Conservation (phyloP, 2,888 invertebrate species). For the Thelaira solivaga region DNA sequence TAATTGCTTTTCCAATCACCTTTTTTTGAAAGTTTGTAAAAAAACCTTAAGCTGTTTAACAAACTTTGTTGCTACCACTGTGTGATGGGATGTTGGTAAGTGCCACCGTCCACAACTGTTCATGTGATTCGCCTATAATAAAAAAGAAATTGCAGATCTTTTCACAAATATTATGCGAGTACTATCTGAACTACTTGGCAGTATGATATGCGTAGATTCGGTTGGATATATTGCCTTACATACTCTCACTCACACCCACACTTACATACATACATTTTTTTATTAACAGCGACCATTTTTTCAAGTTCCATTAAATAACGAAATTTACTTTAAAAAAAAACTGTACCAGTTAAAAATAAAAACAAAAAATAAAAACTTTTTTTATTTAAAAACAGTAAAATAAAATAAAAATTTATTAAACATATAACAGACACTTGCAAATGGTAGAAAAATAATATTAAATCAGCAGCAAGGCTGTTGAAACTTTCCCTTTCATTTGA, state of each 20-base stretch:
- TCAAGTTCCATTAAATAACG: neutral
- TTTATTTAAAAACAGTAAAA: neutral
- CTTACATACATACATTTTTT: neutral
- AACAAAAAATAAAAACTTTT: neutral
- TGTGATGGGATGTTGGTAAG: too few relatives aligned
- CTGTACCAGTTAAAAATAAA: neutral
- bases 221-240: too few relatives aligned
- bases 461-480: neutral
- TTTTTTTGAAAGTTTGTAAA: too few relatives aligned
- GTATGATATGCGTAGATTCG: neutral
- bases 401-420: constrained; percentile 7
- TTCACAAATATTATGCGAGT: too few relatives aligned
- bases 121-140: too few relatives aligned
- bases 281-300: neutral
- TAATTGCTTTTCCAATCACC: too few relatives aligned
- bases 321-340: constrained; percentile 6
- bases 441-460: constrained; percentile 4
- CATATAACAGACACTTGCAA: constrained; percentile 16
- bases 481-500: neutral
- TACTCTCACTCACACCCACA: too few relatives aligned
- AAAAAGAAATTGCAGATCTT: too few relatives aligned
- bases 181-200: neutral
- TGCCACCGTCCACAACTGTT: too few relatives aligned
- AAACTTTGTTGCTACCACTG: too few relatives aligned
- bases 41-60: too few relatives aligned